These are phyloP conservation scores for Pristionchus arcanus DNA, from an alignment of 2,888 invertebrate species.

Conservation along the genomic window DNA sequence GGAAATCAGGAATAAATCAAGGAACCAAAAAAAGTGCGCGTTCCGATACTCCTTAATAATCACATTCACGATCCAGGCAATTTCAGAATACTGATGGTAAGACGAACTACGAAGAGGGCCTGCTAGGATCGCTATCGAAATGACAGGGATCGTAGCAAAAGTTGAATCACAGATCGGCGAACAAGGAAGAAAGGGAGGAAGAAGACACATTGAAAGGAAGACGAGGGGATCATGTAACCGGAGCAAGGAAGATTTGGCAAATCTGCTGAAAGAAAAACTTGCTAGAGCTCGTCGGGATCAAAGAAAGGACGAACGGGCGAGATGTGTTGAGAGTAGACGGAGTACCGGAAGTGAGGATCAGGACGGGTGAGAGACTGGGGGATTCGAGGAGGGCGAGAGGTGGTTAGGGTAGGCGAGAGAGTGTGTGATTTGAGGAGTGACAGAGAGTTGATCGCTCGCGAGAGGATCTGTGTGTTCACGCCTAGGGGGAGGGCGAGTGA, in stretches of 20 bases:
- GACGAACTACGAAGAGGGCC: too few relatives aligned
- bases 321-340: constrained; percentile 5
- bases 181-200: not conserved
- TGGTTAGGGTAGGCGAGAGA: constrained; percentile 6
- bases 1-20: too few relatives aligned
- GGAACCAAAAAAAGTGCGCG: too few relatives aligned
- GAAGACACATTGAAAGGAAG: not conserved
- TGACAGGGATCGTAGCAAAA: not conserved
- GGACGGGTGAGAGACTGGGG: not conserved
- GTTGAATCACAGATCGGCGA: not conserved
- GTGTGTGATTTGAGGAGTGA: not conserved
- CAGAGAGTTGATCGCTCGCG: not conserved
- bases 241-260: not conserved
- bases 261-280: not conserved
- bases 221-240: not conserved
- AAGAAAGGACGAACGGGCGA: not conserved
- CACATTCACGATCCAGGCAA: too few relatives aligned
- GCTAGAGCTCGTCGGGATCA: not conserved
- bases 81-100: too few relatives aligned
- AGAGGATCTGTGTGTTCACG: constrained; percentile 42
- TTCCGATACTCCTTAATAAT: too few relatives aligned
- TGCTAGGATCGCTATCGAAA: too few relatives aligned
- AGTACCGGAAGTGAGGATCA: constrained; percentile 27
- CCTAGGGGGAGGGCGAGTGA: not conserved
- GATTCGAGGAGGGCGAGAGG: not conserved